Evolutionary conservation across 2,888 invertebrate genomes (phyloP).

Genomic region (Margaritifera margaritifera): DNA sequence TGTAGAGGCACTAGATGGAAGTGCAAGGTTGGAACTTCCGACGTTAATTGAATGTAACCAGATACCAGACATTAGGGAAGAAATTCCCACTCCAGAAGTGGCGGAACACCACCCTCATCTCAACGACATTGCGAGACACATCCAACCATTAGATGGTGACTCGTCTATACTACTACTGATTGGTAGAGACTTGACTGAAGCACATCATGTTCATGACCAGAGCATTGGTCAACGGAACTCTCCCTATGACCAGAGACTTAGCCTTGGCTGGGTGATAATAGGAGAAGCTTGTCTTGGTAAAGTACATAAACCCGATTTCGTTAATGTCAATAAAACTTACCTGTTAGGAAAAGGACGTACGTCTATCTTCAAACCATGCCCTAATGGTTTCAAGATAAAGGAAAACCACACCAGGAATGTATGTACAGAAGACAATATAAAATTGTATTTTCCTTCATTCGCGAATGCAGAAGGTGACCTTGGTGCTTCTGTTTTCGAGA

Average conservation of each 20-base stretch:
- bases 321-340: no score
- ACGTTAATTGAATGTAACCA: slow-evolving; percentile 10
- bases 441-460: no score
- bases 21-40: not conserved
- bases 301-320: slow-evolving; percentile 7
- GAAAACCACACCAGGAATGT: no score
- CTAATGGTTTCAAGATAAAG: no score
- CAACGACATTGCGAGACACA: not conserved
- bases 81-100: slow-evolving; percentile 16
- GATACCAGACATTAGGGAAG: slow-evolving; percentile 1
- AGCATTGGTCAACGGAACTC: slow-evolving; percentile 2
- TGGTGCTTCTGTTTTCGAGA: no score
- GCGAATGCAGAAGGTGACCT: no score
- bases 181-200: slow-evolving; percentile 22
- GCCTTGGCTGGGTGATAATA: slow-evolving; percentile 20
- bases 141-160: slow-evolving; percentile 2
- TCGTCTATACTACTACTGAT: slow-evolving; percentile 8
- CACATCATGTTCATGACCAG: slow-evolving; percentile 22
- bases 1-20: slow-evolving; percentile 9
- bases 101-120: slow-evolving; percentile 6
- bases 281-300: slow-evolving; percentile 23
- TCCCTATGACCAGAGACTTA: slow-evolving; percentile 17
- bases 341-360: no score
- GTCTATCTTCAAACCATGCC: no score
- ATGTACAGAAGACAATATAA: no score